Evolutionary conservation across 2,797 vertebrate genomes (phyloP).

Genomic region (Petrocephalus schoutedeni): DNA sequence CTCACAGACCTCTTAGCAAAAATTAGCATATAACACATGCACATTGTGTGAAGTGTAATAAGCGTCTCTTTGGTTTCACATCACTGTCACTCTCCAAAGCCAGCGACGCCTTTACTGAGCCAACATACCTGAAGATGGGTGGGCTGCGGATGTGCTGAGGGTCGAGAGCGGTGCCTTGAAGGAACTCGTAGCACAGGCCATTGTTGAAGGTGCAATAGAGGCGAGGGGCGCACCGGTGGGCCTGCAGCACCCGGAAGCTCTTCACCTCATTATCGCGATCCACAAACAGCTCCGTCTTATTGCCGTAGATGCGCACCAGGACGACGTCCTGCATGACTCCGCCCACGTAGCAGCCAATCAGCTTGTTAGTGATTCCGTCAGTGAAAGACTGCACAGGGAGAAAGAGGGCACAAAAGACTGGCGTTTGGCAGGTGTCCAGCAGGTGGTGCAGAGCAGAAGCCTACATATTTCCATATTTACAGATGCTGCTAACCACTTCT

Average conservation of each 20-base stretch:
- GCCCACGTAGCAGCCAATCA: constrained; percentile 87
- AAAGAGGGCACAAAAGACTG: not conserved
- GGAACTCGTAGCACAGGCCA: constrained; percentile 92
- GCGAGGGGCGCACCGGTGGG: constrained; percentile 82
- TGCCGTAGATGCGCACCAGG: constrained; percentile 91
- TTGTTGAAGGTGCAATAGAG: constrained; percentile 97
- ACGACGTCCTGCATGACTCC: constrained; percentile 78
- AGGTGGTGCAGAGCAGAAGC: not conserved
- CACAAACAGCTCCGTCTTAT: constrained; percentile 89
- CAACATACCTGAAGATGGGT: constrained; percentile 74
- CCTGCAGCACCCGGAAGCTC: constrained; percentile 87
- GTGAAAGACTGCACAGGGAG: constrained; percentile 76
- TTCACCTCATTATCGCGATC: constrained; percentile 94
- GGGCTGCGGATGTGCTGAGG: constrained; percentile 83
- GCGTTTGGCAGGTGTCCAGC: not conserved
- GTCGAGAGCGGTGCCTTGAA: constrained; percentile 84
- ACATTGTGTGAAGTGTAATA: not conserved
- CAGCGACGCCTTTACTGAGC: not conserved
- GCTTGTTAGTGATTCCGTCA: constrained; percentile 94
- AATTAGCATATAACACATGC: not conserved
- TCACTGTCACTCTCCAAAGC: not conserved
- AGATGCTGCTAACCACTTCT: not conserved
- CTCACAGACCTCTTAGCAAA: not conserved
- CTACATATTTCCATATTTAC: not conserved
- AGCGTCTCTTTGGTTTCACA: not conserved